These are phyloP conservation scores for Dusona sp. DNA, from an alignment of 2,888 invertebrate genomes.

Conservation along the genomic window DNA sequence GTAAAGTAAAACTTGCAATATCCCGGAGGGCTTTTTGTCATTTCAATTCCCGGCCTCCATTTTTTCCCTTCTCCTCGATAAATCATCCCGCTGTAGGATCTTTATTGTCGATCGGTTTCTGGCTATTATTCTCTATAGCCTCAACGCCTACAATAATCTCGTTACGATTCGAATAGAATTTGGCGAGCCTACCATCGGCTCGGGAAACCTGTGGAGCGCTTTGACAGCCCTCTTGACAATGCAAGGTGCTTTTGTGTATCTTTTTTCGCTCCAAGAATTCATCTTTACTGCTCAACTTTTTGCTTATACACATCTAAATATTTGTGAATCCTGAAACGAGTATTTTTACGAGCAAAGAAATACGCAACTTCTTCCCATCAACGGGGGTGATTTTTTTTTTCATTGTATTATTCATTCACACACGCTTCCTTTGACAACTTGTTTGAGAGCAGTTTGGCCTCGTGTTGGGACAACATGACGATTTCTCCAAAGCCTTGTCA, in stretches of 20 bases:
- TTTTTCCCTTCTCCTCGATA: conserved; percentile 25
- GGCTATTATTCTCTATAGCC: conserved; percentile 75
- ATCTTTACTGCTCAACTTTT: conserved; percentile 75
- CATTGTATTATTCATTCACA: conserved; percentile 55
- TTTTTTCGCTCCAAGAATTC: conserved; percentile 66
- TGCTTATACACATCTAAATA: conserved; percentile 39
- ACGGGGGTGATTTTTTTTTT: conserved; percentile 69
- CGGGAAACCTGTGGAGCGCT: conserved; percentile 70
- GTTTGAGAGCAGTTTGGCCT: conserved; percentile 78
- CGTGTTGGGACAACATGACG: conserved; percentile 78
- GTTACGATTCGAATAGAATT: conserved; percentile 79
- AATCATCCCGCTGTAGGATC: conserved; percentile 61
- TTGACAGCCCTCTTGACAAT: conserved; percentile 79
- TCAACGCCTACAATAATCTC: conserved; percentile 84
- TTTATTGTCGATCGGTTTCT: conserved; percentile 60
- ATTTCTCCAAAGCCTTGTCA: conserved; percentile 67
- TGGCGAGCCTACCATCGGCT: conserved; percentile 58
- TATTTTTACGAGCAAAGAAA: conserved; percentile 50
- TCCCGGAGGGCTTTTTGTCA: conserved; percentile 33
- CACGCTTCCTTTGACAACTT: conserved; percentile 65
- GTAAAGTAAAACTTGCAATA: conserved; percentile 73
- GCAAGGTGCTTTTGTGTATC: conserved; percentile 82
- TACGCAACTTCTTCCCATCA: conserved; percentile 75
- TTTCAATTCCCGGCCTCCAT: conserved; percentile 44
- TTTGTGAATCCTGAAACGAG: background rate